Conservation (phyloP, 2,797 vertebrate species). For the Artibeus lituratus region DNA sequence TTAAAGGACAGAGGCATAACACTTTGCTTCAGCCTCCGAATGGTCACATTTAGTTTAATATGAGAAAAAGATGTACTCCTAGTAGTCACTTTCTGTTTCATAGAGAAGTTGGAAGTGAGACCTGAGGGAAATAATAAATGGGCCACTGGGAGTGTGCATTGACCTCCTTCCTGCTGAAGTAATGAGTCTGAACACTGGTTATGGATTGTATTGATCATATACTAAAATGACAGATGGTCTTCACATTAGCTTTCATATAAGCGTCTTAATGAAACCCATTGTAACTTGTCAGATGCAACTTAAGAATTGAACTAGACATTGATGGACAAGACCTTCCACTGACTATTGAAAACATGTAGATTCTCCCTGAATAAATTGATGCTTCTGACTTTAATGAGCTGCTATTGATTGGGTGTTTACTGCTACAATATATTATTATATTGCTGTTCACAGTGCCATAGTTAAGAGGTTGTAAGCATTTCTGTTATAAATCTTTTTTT, state of each 20-base stretch:
- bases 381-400: constrained; percentile 61
- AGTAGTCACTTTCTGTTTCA: constrained; percentile 15
- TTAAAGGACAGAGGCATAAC: not conserved
- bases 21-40: constrained; percentile 17
- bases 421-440: constrained; percentile 48
- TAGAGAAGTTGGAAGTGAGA: constrained; percentile 25
- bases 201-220: constrained; percentile 73
- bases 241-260: constrained; percentile 76
- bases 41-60: constrained; percentile 50
- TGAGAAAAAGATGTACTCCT: constrained; percentile 8
- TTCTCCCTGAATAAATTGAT: constrained; percentile 49
- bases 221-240: constrained; percentile 81
- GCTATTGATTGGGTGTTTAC: constrained; percentile 63
- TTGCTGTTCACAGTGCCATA: not conserved
- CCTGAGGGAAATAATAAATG: constrained; percentile 65
- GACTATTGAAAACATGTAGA: constrained; percentile 62
- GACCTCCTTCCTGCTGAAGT: constrained; percentile 73
- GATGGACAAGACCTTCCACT: constrained; percentile 79
- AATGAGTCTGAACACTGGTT: constrained; percentile 73
- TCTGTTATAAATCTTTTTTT: constrained; percentile 16
- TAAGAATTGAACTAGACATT: constrained; percentile 71
- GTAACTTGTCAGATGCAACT: constrained; percentile 67
- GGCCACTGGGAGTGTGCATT: constrained; percentile 51
- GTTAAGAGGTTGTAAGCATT: constrained; percentile 20
- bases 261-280: constrained; percentile 59